These are phyloP conservation scores for Thunnus thynnus DNA, from an alignment of 2,113 vertebrate genomes.

Conservation along the genomic window DNA sequence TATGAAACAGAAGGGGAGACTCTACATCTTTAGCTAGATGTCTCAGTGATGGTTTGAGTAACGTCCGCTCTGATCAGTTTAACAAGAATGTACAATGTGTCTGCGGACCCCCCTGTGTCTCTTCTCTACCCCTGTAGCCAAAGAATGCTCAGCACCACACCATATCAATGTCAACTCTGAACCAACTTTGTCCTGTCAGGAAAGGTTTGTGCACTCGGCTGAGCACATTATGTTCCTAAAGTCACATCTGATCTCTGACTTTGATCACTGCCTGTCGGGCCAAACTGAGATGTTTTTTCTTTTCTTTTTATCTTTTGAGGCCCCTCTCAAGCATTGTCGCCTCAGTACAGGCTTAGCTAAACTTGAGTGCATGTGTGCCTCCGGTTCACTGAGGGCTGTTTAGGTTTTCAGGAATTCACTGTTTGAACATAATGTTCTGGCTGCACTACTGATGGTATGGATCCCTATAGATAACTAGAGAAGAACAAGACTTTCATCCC, in stretches of 20 bases:
- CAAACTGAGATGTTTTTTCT: constrained; percentile 49
- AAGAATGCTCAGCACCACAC: constrained; percentile 59
- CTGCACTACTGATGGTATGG: background rate
- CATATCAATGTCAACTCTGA: constrained; percentile 63
- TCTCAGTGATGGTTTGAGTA: constrained; percentile 44
- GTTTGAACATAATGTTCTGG: constrained; percentile 46
- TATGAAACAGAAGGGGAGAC: constrained; percentile 37
- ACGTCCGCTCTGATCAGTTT: constrained; percentile 58
- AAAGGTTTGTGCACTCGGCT: constrained; percentile 61
- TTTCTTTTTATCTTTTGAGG: constrained; percentile 60
- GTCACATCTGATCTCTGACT: constrained; percentile 70
- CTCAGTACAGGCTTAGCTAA: constrained; percentile 40
- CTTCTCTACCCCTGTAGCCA: background rate
- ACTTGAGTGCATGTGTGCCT: constrained; percentile 8
- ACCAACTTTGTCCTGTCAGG: constrained; percentile 71
- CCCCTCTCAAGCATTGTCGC: constrained; percentile 32
- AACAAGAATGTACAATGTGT: constrained; percentile 49
- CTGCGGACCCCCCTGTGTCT: constrained; percentile 42
- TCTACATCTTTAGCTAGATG: constrained; percentile 53
- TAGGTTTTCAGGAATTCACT: constrained; percentile 33
- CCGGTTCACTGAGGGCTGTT: constrained; percentile 1
- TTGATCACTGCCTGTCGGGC: constrained; percentile 65
- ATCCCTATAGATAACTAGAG: background rate
- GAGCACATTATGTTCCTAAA: constrained; percentile 72
- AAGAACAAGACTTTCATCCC: background rate